phyloP scores from a whole-genome alignment of 35 echinoderm and acorn worm species.

The Ptychodera flava region DNA sequence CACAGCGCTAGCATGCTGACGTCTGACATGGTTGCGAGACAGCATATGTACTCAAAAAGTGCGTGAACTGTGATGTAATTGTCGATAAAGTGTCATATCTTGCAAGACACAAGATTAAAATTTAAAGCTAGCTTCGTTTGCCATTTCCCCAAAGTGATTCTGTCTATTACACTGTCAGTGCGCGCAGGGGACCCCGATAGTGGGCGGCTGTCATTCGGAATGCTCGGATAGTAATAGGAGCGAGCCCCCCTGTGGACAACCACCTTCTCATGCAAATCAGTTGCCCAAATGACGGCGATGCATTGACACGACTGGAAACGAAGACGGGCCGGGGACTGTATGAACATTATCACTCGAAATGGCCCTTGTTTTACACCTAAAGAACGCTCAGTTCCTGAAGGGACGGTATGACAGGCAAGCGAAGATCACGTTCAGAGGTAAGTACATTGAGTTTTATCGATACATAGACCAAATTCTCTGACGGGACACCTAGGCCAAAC shows the following conservation, averaged over 20 bases:
- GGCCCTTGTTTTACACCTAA: background rate
- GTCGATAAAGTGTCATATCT: too few relatives aligned
- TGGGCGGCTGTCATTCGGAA: too few relatives aligned
- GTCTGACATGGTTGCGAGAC: too few relatives aligned
- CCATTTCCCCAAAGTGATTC: too few relatives aligned
- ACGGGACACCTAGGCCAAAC: background rate
- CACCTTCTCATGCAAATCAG: background rate
- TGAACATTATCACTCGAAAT: background rate
- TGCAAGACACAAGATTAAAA: too few relatives aligned
- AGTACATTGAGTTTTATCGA: background rate
- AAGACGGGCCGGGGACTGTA: background rate
- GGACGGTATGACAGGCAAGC: background rate
- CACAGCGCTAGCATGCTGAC: too few relatives aligned
- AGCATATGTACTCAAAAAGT: too few relatives aligned
- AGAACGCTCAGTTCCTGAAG: background rate
- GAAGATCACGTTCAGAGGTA: background rate
- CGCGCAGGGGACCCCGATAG: too few relatives aligned
- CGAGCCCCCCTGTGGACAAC: background rate
- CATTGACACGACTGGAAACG: background rate
- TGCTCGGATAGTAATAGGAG: background rate
- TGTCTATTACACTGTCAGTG: too few relatives aligned
- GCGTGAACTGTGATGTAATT: too few relatives aligned
- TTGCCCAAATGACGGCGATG: background rate
- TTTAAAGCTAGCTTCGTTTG: too few relatives aligned
- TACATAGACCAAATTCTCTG: background rate